Evolutionary conservation across 2,888 invertebrate genomes (phyloP), one percentile per base, ranked within the genome.

Genomic region (Portevinia maculata): DNA sequence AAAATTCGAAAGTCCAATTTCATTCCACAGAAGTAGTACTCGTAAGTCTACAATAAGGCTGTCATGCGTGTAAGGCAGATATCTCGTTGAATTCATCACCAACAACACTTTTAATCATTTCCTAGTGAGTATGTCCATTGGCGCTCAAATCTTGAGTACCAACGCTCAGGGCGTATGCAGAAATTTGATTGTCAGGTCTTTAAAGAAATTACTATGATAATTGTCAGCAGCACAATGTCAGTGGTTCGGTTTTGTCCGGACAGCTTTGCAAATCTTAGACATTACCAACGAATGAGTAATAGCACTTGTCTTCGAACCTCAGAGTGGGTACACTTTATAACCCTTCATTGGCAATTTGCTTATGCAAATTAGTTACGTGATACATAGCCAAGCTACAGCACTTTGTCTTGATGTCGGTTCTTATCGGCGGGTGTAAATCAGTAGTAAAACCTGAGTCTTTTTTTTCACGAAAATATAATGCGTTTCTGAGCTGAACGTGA

Each of bases 351-450:
- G 59, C 53, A 62, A 70, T 59, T 73, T 53, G 28, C 52, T 44
- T 73, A 79, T 79, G 79, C 71, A 79, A 79, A 79, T 79, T 24
- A 79, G 73, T 73, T 79, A 73, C 73, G 79, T 79, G 79, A 79
- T 71, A 71, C 65, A 59, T 60, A 50, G 41, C n/a, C 46, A 52
- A 50, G 65, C 39, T 69, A 48, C 57, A 55, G 48, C 41, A 50
- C 57, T 70, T 70, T 52, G 70, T 41, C 64, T 55, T 53, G 13
- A 52, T 55, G 57, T 24, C 50, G 75, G 60, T 46, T 44, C 37
- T 69, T 69, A 62, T 69, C 69, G 32, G 41, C 44, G 37, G 60
- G 60, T 46, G 46, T 46, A 57, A 21, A 44, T 60, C 57, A 11
- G 30, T 50, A 15, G 21, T 50, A 17, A 34, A n/a, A 6, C 5